Evolutionary conservation across 2,797 vertebrate species (phyloP).

Genomic region (Rousettus madagascariensis): DNA sequence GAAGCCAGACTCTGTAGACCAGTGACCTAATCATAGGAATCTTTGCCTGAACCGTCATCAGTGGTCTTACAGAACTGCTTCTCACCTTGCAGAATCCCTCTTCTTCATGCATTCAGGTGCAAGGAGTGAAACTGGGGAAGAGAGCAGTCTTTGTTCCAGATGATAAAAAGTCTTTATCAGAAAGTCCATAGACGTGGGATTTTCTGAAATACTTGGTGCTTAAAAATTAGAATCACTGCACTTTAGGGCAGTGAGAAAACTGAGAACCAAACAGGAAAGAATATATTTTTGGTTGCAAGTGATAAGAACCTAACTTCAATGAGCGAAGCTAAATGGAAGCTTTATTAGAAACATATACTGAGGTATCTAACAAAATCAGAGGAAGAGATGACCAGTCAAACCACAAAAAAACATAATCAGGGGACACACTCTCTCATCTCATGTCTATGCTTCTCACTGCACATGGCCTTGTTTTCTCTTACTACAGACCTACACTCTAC

Average conservation of each 20-base stretch:
- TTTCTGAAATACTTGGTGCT: slow-evolving; percentile 10
- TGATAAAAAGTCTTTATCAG: not conserved
- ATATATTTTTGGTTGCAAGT: slow-evolving; percentile 24
- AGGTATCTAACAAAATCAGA: slow-evolving; percentile 23
- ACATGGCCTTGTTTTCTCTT: not conserved
- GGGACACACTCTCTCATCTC: not conserved
- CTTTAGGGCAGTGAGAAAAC: slow-evolving; percentile 12
- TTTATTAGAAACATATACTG: slow-evolving; percentile 24
- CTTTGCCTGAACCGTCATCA: not conserved
- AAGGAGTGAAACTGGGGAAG: not conserved
- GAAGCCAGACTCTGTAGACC: not conserved
- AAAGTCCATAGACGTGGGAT: not conserved
- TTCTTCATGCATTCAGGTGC: not conserved
- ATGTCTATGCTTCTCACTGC: not conserved
- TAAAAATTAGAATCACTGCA: slow-evolving; percentile 36
- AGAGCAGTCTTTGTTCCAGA: not conserved
- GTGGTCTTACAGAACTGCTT: not conserved
- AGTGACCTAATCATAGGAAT: not conserved
- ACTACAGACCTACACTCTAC: not conserved
- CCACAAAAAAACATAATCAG: not conserved
- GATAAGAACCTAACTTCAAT: slow-evolving; percentile 24
- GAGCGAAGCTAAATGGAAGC: not conserved
- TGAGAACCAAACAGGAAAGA: not conserved
- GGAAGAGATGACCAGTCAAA: not conserved
- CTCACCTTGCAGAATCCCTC: not conserved